These are phyloP conservation scores for Anthonomus grandis DNA, from an alignment of 1,140 invertebrate species.

Conservation along the genomic window DNA sequence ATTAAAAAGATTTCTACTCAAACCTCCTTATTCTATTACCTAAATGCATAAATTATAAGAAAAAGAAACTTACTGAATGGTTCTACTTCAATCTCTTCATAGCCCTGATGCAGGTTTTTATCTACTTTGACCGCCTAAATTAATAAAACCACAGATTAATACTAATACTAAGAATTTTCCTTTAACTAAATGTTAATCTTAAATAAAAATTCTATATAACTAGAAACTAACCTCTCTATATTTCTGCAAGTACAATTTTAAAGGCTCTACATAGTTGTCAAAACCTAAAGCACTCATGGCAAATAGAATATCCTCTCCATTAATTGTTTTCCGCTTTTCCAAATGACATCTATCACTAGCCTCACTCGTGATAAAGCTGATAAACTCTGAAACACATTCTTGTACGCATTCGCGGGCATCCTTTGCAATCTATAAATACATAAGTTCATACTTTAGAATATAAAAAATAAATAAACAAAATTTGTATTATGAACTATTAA, in stretches of 20 bases:
- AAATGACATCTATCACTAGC: constrained; percentile 94
- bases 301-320: constrained; percentile 96
- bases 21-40: too few relatives aligned
- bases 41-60: constrained; percentile 1
- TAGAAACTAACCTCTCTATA: constrained; percentile 75
- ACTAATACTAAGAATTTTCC: constrained; percentile 12
- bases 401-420: constrained; percentile 99
- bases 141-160: constrained; percentile 10
- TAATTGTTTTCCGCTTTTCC: constrained; percentile 99
- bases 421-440: constrained; percentile 84
- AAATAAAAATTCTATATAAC: constrained; percentile 4
- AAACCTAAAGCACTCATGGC: constrained; percentile 97
- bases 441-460: too few relatives aligned
- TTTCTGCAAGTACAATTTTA: constrained; percentile 95
- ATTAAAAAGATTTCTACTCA: too few relatives aligned
- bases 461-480: too few relatives aligned
- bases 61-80: background rate
- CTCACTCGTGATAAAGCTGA: constrained; percentile 98
- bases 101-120: constrained; percentile 41
- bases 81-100: constrained; percentile 45
- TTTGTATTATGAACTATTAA: too few relatives aligned
- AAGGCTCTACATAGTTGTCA: constrained; percentile 96
- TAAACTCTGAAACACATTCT: constrained; percentile 99
- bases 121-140: constrained; percentile 46
- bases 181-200: background rate